Evolutionary conservation across 1,140 invertebrate genomes (phyloP).

Genomic region (Gonatopus flavifemur): DNA sequence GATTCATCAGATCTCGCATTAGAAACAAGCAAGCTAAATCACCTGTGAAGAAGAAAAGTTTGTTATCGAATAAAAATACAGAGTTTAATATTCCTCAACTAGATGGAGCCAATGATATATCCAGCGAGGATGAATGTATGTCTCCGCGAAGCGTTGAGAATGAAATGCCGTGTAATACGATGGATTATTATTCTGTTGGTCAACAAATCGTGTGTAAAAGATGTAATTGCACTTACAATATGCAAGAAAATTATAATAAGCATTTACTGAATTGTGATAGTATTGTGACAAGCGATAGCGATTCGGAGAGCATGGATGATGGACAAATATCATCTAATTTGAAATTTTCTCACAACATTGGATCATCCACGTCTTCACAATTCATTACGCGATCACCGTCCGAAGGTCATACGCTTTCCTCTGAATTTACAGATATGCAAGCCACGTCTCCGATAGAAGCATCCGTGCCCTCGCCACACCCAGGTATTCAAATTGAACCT

Average conservation of each 20-base stretch:
- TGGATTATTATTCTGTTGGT: constrained; percentile 30
- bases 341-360: constrained; percentile 39
- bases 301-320: constrained; percentile 61
- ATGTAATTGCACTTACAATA: constrained; percentile 88
- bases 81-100: constrained; percentile 65
- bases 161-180: constrained; percentile 43
- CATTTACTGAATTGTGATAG: constrained; percentile 80
- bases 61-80: constrained; percentile 18
- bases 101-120: constrained; percentile 73
- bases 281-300: constrained; percentile 75
- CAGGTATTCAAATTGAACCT: constrained; percentile 48
- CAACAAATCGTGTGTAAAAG: constrained; percentile 69
- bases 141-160: constrained; percentile 33
- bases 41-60: background rate
- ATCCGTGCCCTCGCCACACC: constrained; percentile 47
- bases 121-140: constrained; percentile 53
- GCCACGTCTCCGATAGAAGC: constrained; percentile 49
- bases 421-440: constrained; percentile 47
- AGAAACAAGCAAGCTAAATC: constrained; percentile 9
- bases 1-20: constrained; percentile 20
- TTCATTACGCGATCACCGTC: constrained; percentile 50
- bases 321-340: constrained; percentile 46
- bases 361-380: constrained; percentile 43
- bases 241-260: constrained; percentile 80
- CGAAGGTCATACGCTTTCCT: constrained; percentile 43